phyloP scores from a whole-genome alignment of 2,797 vertebrate species.

The Trachurus trachurus region DNA sequence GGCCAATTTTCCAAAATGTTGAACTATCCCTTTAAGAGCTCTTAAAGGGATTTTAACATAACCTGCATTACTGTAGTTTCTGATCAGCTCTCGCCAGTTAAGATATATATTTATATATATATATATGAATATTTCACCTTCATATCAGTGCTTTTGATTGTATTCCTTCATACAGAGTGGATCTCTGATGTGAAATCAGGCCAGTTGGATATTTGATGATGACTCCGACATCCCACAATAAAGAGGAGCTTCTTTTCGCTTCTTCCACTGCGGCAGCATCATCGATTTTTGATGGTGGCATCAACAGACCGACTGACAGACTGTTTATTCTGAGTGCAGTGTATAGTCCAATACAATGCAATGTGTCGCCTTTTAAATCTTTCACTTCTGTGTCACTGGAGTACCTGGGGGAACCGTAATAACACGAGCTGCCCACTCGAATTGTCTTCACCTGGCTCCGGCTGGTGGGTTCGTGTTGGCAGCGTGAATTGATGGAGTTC shows the following conservation, averaged over 20 bases:
- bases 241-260: slow-evolving; percentile 2
- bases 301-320: background rate
- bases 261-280: background rate
- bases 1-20: too few relatives aligned
- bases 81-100: too few relatives aligned
- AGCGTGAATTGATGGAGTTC: slow-evolving; percentile 45
- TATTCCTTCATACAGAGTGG: too few relatives aligned
- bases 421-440: slow-evolving; percentile 20
- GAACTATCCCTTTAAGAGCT: too few relatives aligned
- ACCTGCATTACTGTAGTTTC: too few relatives aligned
- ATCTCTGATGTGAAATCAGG: background rate
- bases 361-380: slow-evolving; percentile 11
- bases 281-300: background rate
- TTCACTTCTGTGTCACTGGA: slow-evolving; percentile 14
- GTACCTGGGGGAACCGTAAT: slow-evolving; percentile 27
- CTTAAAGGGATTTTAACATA: too few relatives aligned
- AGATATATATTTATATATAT: too few relatives aligned
- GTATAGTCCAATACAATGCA: slow-evolving; percentile 14
- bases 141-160: background rate
- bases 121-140: background rate
- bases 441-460: slow-evolving; percentile 30
- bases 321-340: background rate
- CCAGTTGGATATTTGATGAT: background rate
- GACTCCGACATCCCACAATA: background rate
- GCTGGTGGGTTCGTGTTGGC: slow-evolving; percentile 27